These are phyloP conservation scores for Pseudopodoces humilis DNA, from an alignment of 2,113 vertebrate species.

Conservation along the genomic window DNA sequence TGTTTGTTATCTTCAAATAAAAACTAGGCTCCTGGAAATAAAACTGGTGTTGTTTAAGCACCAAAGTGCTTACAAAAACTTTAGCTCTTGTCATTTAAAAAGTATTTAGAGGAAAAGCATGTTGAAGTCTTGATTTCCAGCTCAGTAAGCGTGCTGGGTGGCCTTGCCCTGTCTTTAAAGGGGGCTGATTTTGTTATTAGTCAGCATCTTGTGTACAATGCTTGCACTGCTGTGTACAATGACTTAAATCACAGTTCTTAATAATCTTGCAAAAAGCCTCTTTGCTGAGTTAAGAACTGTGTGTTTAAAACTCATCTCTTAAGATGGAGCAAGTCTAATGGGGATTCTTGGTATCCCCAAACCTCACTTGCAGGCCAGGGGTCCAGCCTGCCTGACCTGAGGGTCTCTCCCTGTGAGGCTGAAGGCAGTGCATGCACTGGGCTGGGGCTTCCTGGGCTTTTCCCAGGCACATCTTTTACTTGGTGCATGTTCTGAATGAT, in stretches of 20 bases:
- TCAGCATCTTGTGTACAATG: background rate
- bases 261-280: background rate
- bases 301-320: background rate
- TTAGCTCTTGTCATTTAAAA: background rate
- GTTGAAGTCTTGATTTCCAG: background rate
- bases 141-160: background rate
- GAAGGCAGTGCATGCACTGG: background rate
- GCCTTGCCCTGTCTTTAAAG: background rate
- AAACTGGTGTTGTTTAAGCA: background rate
- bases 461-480: background rate
- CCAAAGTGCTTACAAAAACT: background rate
- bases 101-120: background rate
- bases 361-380: background rate
- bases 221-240: background rate
- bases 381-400: background rate
- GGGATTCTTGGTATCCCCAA: background rate
- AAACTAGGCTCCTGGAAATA: background rate
- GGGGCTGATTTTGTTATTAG: background rate
- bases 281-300: background rate
- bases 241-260: background rate
- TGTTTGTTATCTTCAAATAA: background rate
- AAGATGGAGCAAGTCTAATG: accelerated
- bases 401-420: background rate
- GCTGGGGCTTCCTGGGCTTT: background rate
- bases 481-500: background rate